These are phyloP conservation scores for Colletes gigas DNA, from an alignment of 1,140 invertebrate genomes.

Conservation along the genomic window DNA sequence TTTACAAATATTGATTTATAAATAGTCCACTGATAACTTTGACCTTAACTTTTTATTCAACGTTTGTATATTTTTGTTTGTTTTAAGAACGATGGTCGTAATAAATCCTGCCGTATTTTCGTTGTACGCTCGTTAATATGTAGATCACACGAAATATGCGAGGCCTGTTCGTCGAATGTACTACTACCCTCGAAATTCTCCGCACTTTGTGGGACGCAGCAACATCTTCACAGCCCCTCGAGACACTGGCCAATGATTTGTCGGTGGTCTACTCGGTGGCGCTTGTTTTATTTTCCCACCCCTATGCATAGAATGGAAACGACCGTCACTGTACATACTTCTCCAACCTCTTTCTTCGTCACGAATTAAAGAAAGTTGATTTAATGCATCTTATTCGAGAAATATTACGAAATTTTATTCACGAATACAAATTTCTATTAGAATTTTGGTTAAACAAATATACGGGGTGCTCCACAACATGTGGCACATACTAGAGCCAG, in stretches of 20 bases:
- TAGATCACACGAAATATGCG: neutral
- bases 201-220: slow-evolving; percentile 19
- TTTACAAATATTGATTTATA: slow-evolving; percentile 23
- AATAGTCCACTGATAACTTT: neutral
- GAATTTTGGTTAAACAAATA: too few relatives aligned
- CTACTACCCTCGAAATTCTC: slow-evolving; percentile 35
- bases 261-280: slow-evolving; percentile 32
- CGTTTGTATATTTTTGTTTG: neutral
- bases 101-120: neutral
- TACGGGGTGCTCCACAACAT: too few relatives aligned
- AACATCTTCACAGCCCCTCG: slow-evolving; percentile 15
- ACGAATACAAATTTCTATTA: neutral
- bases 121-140: slow-evolving; percentile 27
- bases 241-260: slow-evolving; percentile 38
- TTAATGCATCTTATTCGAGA: neutral
- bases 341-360: neutral
- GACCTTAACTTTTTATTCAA: neutral
- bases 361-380: neutral
- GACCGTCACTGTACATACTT: neutral
- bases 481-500: too few relatives aligned
- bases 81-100: neutral
- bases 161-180: slow-evolving; percentile 40
- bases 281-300: slow-evolving; percentile 29
- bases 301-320: neutral
- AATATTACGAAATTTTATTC: neutral